A percentile compares a stretch with the other conserved stretches of the same genome.
These are phyloP conservation scores for Endotricha flammealis DNA, from an alignment of 2,888 invertebrate genomes.

Conservation along the genomic window DNA sequence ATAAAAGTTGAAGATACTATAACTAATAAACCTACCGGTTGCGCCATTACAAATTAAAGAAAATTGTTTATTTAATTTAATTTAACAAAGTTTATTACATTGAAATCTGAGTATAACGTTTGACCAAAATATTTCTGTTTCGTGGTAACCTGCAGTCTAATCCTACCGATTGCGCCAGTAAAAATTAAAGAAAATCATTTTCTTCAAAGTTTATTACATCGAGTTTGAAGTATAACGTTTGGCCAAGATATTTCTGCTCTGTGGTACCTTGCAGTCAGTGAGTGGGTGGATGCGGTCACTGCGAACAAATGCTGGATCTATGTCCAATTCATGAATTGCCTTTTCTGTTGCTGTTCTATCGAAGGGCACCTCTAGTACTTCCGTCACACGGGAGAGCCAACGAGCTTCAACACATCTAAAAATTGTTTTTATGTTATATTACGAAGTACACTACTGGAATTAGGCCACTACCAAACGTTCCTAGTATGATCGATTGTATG, in stretches of 20 bases:
- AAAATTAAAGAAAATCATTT: too few species aligned
- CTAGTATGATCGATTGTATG: too few species aligned
- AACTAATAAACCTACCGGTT: neutral
- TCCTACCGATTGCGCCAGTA: too few species aligned
- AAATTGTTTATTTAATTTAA: too few species aligned
- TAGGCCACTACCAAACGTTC: too few species aligned
- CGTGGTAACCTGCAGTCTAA: constrained; percentile 51
- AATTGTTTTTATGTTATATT: too few species aligned
- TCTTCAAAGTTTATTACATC: too few species aligned
- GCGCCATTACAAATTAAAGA: too few species aligned
- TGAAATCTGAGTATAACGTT: constrained; percentile 42
- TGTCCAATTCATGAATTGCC: constrained; percentile 36
- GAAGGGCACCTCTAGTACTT: constrained; percentile 42
- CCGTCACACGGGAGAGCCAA: constrained; percentile 56
- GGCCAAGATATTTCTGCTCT: constrained; percentile 50
- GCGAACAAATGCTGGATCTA: constrained; percentile 52
- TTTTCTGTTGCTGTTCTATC: constrained; percentile 21
- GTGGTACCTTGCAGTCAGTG: constrained; percentile 50
- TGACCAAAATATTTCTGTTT: constrained; percentile 49
- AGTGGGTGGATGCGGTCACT: constrained; percentile 58
- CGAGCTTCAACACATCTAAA: constrained; percentile 62
- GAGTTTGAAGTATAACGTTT: constrained; percentile 42
- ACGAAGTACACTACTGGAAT: too few species aligned
- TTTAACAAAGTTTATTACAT: too few species aligned
- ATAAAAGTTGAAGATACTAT: neutral